Evolutionary conservation across 2,797 vertebrate species (phyloP).

Genomic region (Gobio occitaniae): DNA sequence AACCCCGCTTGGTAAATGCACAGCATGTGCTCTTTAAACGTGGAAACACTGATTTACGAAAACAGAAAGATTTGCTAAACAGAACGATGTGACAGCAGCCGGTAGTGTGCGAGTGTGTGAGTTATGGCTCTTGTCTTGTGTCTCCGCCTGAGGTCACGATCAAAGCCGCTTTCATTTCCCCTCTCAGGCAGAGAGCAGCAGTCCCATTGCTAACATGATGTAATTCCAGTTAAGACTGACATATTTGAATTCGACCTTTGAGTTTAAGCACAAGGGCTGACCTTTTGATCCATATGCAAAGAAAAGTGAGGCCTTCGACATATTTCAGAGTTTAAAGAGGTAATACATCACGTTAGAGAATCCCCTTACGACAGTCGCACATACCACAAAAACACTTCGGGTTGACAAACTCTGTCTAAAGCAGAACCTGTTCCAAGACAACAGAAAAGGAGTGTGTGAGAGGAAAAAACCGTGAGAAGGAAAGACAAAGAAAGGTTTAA

Average conservation of each 20-base stretch:
- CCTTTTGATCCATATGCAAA: constrained; percentile 41
- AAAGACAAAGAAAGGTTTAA: constrained; percentile 9
- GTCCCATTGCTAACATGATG: constrained; percentile 41
- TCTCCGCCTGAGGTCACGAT: constrained; percentile 36
- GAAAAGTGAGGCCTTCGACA: constrained; percentile 38
- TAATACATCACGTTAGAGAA: constrained; percentile 26
- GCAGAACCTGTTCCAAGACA: neutral
- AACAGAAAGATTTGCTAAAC: constrained; percentile 6
- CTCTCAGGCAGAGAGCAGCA: neutral
- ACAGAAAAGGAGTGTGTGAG: neutral
- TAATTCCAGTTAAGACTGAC: constrained; percentile 43
- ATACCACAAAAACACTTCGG: constrained; percentile 16
- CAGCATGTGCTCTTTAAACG: neutral
- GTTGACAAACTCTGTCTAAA: neutral
- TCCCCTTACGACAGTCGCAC: constrained; percentile 1
- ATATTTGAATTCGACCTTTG: constrained; percentile 43
- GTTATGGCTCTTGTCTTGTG: constrained; percentile 43
- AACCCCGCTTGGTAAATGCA: neutral
- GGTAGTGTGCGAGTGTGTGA: constrained; percentile 34
- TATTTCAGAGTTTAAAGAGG: constrained; percentile 33
- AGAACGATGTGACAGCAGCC: constrained; percentile 20
- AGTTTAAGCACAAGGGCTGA: constrained; percentile 40
- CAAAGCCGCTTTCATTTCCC: constrained; percentile 47
- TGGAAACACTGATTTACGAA: neutral
- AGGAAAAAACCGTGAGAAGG: neutral